Evolutionary conservation across 2,113 vertebrate genomes (phyloP).

Genomic region (Pelobates fuscus): DNA sequence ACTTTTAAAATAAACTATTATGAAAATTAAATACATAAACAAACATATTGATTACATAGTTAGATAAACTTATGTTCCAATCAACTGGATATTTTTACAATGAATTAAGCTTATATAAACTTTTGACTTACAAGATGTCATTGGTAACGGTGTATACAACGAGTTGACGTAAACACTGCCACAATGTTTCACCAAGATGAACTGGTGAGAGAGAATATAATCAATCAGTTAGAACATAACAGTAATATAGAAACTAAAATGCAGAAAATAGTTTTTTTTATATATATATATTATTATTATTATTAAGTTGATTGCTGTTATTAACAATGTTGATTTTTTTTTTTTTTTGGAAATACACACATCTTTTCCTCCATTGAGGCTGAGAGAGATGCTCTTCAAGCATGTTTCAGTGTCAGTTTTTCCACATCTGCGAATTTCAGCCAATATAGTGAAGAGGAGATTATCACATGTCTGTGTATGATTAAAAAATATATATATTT

Average conservation of each 20-base stretch:
- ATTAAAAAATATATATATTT: no score
- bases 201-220: slow-evolving; percentile 64
- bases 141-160: slow-evolving; percentile 75
- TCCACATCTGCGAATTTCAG: slow-evolving; percentile 75
- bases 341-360: slow-evolving; percentile 69
- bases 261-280: no score
- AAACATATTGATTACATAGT: no score
- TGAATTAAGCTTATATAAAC: not conserved
- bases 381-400: slow-evolving; percentile 74
- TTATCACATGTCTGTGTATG: slow-evolving; percentile 70
- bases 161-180: slow-evolving; percentile 76
- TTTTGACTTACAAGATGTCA: slow-evolving; percentile 73
- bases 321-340: no score
- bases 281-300: no score
- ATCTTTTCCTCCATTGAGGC: slow-evolving; percentile 58
- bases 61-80: no score
- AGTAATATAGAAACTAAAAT: no score
- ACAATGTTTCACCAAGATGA: slow-evolving; percentile 66
- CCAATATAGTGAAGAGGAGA: slow-evolving; percentile 70
- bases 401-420: slow-evolving; percentile 75
- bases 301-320: no score
- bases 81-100: not conserved
- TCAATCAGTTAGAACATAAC: no score
- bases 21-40: no score
- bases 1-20: no score